These are phyloP conservation scores for Cottoperca gobio DNA, from an alignment of 2,797 vertebrate genomes.

Conservation along the genomic window DNA sequence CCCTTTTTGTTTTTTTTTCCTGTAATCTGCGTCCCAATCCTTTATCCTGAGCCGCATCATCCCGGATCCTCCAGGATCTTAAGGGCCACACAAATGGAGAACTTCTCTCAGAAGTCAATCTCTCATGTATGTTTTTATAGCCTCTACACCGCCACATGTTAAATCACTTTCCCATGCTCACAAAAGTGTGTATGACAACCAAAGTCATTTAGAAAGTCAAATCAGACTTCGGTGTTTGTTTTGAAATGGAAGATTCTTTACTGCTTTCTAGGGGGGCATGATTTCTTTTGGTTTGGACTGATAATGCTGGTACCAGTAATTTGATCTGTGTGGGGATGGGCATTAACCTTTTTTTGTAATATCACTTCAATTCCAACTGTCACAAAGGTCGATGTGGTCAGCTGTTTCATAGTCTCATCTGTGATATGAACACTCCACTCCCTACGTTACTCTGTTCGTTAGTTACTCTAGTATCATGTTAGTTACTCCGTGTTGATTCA, in stretches of 20 bases:
- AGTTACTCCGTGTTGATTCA: neutral
- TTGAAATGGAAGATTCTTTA: neutral
- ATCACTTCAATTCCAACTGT: neutral
- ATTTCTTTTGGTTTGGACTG: neutral
- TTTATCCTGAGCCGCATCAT: constrained; percentile 55
- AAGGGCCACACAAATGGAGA: constrained; percentile 63
- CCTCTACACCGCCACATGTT: neutral
- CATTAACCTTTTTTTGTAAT: neutral
- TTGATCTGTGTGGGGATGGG: neutral
- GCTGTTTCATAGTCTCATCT: neutral
- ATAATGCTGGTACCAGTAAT: neutral
- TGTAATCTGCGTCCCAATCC: constrained; percentile 61
- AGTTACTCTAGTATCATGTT: too few species aligned
- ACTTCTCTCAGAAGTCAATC: constrained; percentile 20
- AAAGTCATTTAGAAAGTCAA: neutral
- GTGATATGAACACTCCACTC: neutral
- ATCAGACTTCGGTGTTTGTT: neutral
- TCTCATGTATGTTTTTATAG: constrained; percentile 26
- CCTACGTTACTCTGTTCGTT: neutral
- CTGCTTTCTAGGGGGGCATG: neutral
- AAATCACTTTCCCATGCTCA: neutral
- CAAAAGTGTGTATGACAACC: neutral
- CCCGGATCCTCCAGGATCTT: constrained; percentile 44
- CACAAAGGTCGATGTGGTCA: neutral
- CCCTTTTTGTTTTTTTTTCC: too few species aligned